Conservation (phyloP, 2,113 vertebrate genomes). For the Mormyrus lacerda region DNA sequence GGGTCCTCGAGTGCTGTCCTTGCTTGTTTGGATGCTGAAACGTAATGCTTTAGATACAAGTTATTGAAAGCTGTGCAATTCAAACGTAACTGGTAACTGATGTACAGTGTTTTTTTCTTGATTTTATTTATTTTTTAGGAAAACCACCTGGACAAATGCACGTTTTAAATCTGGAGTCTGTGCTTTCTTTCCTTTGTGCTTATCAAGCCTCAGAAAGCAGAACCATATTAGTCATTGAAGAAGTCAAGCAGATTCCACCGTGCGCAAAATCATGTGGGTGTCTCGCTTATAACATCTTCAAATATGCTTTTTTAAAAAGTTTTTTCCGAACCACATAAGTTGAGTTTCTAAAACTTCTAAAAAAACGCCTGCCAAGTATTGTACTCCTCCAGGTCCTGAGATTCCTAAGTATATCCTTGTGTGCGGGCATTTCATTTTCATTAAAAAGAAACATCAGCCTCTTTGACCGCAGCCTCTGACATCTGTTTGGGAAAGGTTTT, state of each 20-base stretch:
- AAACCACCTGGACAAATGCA: constrained; percentile 48
- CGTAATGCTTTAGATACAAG: not conserved
- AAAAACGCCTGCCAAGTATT: constrained; percentile 52
- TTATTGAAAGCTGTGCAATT: not conserved
- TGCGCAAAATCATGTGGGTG: constrained; percentile 47
- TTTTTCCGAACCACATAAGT: constrained; percentile 56
- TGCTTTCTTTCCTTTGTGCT: constrained; percentile 22
- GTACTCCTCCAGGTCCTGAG: constrained; percentile 38
- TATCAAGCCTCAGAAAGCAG: constrained; percentile 44
- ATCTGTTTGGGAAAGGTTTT: constrained; percentile 39
- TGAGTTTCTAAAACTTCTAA: constrained; percentile 53
- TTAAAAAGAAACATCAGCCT: constrained; percentile 49
- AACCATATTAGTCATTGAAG: constrained; percentile 54
- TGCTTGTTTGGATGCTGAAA: not conserved
- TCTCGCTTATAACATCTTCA: constrained; percentile 58
- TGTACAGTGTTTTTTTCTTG: not conserved
- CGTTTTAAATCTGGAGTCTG: constrained; percentile 46
- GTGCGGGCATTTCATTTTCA: constrained; percentile 43
- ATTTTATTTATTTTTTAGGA: not conserved
- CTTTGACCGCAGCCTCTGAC: constrained; percentile 39
- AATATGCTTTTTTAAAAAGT: constrained; percentile 56
- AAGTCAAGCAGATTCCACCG: constrained; percentile 53
- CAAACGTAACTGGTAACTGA: constrained; percentile 34
- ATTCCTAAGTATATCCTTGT: constrained; percentile 31
- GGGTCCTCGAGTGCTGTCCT: not conserved